These are phyloP conservation scores for Zygaena filipendulae DNA, from an alignment of 2,888 invertebrate species.

Conservation along the genomic window DNA sequence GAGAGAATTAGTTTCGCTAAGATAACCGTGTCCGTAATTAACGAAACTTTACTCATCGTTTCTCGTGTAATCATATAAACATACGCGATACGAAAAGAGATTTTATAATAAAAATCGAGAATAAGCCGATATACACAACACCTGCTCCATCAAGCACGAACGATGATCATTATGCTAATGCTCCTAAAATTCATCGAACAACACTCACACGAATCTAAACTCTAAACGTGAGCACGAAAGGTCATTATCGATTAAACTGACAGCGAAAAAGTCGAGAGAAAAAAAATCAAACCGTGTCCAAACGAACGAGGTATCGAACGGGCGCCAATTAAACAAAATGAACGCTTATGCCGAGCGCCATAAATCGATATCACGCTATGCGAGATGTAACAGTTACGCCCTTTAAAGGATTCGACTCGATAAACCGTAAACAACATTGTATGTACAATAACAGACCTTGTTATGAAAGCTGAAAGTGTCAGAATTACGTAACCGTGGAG, in stretches of 20 bases:
- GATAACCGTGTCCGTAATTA: too few species aligned
- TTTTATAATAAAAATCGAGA: slow-evolving; percentile 63
- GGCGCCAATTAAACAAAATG: slow-evolving; percentile 60
- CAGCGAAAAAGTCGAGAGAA: slow-evolving; percentile 26
- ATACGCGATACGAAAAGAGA: slow-evolving; percentile 47
- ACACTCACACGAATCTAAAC: slow-evolving; percentile 30
- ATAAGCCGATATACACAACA: slow-evolving; percentile 60
- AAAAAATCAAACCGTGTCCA: slow-evolving; percentile 43
- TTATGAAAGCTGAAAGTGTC: slow-evolving; percentile 62
- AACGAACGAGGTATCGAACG: slow-evolving; percentile 47
- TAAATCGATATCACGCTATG: slow-evolving; percentile 60
- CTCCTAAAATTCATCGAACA: slow-evolving; percentile 35
- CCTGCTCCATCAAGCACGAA: slow-evolving; percentile 62
- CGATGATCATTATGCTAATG: slow-evolving; percentile 62
- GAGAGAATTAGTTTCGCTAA: too few species aligned
- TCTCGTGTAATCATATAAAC: slow-evolving; percentile 44
- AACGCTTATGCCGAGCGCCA: slow-evolving; percentile 54
- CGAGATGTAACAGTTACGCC: slow-evolving; percentile 48
- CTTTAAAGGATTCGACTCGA: slow-evolving; percentile 49
- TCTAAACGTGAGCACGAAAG: slow-evolving; percentile 29
- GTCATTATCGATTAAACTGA: slow-evolving; percentile 27
- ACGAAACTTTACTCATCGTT: too few species aligned
- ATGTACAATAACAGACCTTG: slow-evolving; percentile 59
- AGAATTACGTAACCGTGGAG: slow-evolving; percentile 60
- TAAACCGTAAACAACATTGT: slow-evolving; percentile 34